These are phyloP conservation scores for Halesus radiatus DNA, from an alignment of 1,140 invertebrate species.

Conservation along the genomic window DNA sequence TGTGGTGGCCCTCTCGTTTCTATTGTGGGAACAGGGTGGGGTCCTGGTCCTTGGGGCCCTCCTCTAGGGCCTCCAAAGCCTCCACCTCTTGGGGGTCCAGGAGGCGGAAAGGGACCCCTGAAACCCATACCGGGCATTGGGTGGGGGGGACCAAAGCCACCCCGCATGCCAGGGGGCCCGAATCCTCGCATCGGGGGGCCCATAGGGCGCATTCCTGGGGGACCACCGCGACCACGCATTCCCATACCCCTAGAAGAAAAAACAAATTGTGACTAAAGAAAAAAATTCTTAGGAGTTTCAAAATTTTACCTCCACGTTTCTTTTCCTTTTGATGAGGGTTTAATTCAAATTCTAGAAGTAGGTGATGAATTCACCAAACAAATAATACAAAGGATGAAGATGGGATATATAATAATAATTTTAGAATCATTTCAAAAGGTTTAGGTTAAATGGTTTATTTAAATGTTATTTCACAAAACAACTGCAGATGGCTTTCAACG, in stretches of 20 bases:
- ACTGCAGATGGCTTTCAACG: too few relatives aligned
- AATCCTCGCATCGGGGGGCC: constrained; percentile 30
- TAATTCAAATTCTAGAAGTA: too few relatives aligned
- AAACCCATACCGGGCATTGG: not conserved
- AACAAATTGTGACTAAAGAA: not conserved
- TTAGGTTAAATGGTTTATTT: too few relatives aligned
- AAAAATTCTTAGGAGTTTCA: not conserved
- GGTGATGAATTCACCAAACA: too few relatives aligned
- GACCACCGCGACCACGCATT: constrained; percentile 43
- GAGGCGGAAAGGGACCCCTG: constrained; percentile 35
- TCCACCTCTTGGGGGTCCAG: constrained; percentile 57
- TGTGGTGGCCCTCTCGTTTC: constrained; percentile 65
- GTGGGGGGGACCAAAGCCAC: constrained; percentile 33
- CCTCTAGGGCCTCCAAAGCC: constrained; percentile 62
- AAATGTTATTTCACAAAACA: too few relatives aligned
- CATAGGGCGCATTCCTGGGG: constrained; percentile 36
- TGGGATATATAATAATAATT: too few relatives aligned
- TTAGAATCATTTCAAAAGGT: too few relatives aligned
- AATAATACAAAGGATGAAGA: too few relatives aligned
- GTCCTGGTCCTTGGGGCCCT: constrained; percentile 66
- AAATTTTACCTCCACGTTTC: not conserved
- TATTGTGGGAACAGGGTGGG: constrained; percentile 68
- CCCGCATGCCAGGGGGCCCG: constrained; percentile 34
- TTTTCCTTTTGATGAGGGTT: too few relatives aligned
- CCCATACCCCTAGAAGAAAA: constrained; percentile 40